Percentiles rank a stretch among this genome's conserved stretches.
Evolutionary conservation across 1,140 invertebrate species (phyloP).

Genomic region (Brachionus calyciflorus): DNA sequence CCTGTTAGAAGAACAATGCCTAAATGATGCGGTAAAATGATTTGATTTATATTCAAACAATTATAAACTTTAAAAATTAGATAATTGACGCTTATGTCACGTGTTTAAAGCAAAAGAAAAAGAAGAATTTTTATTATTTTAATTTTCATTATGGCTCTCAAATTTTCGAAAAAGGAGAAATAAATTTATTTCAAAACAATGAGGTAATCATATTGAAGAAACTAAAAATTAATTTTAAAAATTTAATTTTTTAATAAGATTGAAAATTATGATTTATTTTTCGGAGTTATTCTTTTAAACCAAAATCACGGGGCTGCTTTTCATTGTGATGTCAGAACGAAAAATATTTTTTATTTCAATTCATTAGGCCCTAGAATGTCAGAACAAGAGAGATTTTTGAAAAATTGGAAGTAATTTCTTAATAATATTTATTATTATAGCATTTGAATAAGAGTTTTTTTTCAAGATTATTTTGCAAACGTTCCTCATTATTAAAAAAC

Average conservation of each 20-base stretch:
- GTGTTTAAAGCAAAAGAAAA: neutral
- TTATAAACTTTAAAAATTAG: neutral
- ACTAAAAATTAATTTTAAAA: neutral
- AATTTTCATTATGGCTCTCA: neutral
- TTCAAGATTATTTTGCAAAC: no score
- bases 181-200: neutral
- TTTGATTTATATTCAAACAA: no score
- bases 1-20: neutral
- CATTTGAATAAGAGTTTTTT: no score
- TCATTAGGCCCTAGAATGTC: no score
- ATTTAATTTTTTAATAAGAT: neutral
- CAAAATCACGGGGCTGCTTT: neutral
- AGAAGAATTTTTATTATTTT: neutral
- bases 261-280: neutral
- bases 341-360: neutral
- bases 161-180: neutral
- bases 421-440: no score
- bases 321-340: neutral
- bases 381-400: no score
- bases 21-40: neutral
- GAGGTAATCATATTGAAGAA: neutral
- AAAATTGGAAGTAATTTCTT: no score
- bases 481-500: no score
- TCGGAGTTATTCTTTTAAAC: neutral
- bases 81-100: neutral